Conservation (phyloP, 2,888 invertebrate species). For the Amphipoea oculea region DNA sequence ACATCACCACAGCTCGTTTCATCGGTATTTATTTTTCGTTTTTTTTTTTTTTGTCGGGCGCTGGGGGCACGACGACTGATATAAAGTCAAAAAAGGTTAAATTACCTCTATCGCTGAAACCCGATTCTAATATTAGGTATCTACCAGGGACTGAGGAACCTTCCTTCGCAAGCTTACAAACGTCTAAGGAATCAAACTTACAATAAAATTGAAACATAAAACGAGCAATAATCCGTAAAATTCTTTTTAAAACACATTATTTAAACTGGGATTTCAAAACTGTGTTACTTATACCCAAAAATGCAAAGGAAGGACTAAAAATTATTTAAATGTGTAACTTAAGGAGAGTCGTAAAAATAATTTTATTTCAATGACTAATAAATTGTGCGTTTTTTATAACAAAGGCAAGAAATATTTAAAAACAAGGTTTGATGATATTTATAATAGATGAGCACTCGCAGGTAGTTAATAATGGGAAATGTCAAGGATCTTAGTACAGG, state of each 20-base stretch:
- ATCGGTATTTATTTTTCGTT: too few species aligned
- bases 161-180: constrained; percentile 2
- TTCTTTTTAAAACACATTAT: constrained; percentile 18
- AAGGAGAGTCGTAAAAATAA: constrained; percentile 8
- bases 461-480: constrained; percentile 61
- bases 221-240: constrained; percentile 11
- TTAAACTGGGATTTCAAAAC: neutral
- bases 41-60: too few species aligned
- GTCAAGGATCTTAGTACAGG: constrained; percentile 67
- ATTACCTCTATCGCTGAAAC: neutral
- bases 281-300: constrained; percentile 2
- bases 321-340: constrained; percentile 29
- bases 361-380: constrained; percentile 28
- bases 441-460: constrained; percentile 59
- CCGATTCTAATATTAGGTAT: neutral
- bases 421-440: constrained; percentile 56
- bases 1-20: too few species aligned
- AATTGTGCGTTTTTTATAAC: constrained; percentile 29
- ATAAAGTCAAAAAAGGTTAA: too few species aligned
- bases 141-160: neutral
- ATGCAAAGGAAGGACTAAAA: constrained; percentile 3
- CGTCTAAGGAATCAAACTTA: neutral
- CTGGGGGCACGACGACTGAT: too few species aligned
- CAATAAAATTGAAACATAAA: constrained; percentile 38
- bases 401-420: constrained; percentile 41